A percentile compares a stretch with the other conserved stretches of the same genome.
These are phyloP conservation scores for Solenopsis fugax DNA, from an alignment of 1,140 invertebrate species.

Conservation along the genomic window DNA sequence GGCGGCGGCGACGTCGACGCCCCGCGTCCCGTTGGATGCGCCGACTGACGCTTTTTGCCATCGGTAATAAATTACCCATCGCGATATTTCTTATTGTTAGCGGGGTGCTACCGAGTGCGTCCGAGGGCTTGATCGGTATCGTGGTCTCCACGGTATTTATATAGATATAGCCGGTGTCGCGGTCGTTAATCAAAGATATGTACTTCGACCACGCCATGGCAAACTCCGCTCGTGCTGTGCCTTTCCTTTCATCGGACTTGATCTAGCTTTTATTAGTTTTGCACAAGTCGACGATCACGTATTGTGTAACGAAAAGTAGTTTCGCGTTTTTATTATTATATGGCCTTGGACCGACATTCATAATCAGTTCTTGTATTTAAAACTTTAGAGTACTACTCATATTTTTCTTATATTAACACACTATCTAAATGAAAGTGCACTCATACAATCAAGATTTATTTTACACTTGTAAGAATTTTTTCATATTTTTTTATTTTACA, in stretches of 20 bases:
- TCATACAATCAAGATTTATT: too few species aligned
- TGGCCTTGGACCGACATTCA: too few species aligned
- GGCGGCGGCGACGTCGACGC: conserved; percentile 62
- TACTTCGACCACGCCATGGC: conserved; percentile 62
- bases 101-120: conserved; percentile 82
- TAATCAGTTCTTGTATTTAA: too few species aligned
- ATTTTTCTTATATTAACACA: too few species aligned
- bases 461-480: too few species aligned
- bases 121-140: conserved; percentile 84
- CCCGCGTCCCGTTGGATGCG: conserved; percentile 75
- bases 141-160: conserved; percentile 67
- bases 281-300: not conserved
- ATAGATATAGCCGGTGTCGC: conserved; percentile 82
- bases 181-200: conserved; percentile 85
- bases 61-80: conserved; percentile 85
- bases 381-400: too few species aligned
- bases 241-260: conserved; percentile 42
- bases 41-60: conserved; percentile 81
- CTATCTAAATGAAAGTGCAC: too few species aligned
- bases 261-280: conserved; percentile 31
- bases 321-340: too few species aligned
- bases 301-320: not conserved
- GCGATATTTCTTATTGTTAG: conserved; percentile 85
- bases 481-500: too few species aligned
- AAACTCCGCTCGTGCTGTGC: conserved; percentile 61